A percentile compares a stretch with the other conserved stretches of the same genome.
phyloP scores from a whole-genome alignment of 2,797 vertebrate species.

The Xenentodon cancila region DNA sequence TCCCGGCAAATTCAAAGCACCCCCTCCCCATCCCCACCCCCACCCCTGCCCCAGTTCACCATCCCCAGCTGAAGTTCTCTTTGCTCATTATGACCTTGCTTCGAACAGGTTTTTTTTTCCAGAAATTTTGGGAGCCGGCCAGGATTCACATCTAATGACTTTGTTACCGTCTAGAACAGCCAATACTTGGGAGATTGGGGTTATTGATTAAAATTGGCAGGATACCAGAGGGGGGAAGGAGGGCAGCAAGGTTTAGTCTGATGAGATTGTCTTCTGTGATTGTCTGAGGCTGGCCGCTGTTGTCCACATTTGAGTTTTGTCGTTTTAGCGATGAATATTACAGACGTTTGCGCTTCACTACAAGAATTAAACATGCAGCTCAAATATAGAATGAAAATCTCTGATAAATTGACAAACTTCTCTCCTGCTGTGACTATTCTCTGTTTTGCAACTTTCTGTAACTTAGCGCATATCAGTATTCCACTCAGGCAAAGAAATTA shows the following conservation, averaged over 20 bases:
- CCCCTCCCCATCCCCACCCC: too few relatives aligned
- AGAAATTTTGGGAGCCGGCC: slow-evolving; percentile 31
- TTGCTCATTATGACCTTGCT: slow-evolving; percentile 41
- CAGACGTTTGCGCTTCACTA: neutral
- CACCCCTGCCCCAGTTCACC: too few relatives aligned
- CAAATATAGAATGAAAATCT: too few relatives aligned
- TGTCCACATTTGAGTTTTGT: slow-evolving; percentile 8
- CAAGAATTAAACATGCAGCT: too few relatives aligned
- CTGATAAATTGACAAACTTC: neutral
- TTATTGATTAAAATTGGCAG: slow-evolving; percentile 56
- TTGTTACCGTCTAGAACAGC: slow-evolving; percentile 39
- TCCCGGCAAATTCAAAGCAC: slow-evolving; percentile 6
- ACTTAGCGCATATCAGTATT: slow-evolving; percentile 16
- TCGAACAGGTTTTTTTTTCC: neutral
- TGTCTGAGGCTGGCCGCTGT: neutral
- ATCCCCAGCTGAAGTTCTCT: slow-evolving; percentile 29
- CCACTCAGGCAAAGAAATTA: slow-evolving; percentile 14
- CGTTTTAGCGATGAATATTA: neutral
- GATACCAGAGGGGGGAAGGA: slow-evolving; percentile 24
- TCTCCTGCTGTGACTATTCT: neutral
- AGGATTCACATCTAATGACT: slow-evolving; percentile 13
- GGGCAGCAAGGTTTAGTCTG: neutral
- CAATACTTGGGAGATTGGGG: slow-evolving; percentile 52
- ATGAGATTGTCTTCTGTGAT: slow-evolving; percentile 5
- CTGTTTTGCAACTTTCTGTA: neutral